phyloP scores from a whole-genome alignment of 2,797 vertebrate species.

The Paguma larvata region DNA sequence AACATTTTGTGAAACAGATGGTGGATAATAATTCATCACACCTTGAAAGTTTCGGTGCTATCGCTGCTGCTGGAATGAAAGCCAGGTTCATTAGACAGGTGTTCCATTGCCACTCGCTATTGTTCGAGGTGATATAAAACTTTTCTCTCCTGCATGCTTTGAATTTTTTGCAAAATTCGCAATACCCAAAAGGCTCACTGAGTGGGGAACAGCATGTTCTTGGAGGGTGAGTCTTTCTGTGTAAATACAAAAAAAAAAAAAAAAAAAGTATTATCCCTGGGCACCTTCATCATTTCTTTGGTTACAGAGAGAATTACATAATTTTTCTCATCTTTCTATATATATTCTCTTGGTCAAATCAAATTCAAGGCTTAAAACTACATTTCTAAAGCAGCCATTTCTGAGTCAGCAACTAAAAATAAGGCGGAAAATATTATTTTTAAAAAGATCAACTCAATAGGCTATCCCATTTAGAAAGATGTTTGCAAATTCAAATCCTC shows the following conservation, averaged over 20 bases:
- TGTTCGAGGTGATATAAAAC: conserved; percentile 69
- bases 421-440: conserved; percentile 15
- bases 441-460: conserved; percentile 28
- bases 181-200: conserved; percentile 7
- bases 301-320: conserved; percentile 39
- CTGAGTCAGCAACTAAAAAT: conserved; percentile 60
- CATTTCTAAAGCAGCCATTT: conserved; percentile 58
- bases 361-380: conserved; percentile 57
- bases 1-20: conserved; percentile 83
- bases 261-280: not conserved
- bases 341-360: conserved; percentile 1
- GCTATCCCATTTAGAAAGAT: conserved; percentile 9
- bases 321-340: conserved; percentile 25
- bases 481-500: conserved; percentile 52
- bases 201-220: not conserved
- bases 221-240: not conserved
- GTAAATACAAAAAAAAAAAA: not conserved
- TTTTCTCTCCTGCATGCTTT: conserved; percentile 60
- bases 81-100: conserved; percentile 78
- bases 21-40: conserved; percentile 73
- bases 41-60: conserved; percentile 74
- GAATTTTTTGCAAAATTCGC: conserved; percentile 41
- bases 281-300: not conserved
- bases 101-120: conserved; percentile 69
- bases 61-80: conserved; percentile 72